A percentile compares a stretch with the other conserved stretches of the same genome.
Evolutionary conservation across 2,888 invertebrate genomes (phyloP).

Genomic region (Spisula subtruncata): DNA sequence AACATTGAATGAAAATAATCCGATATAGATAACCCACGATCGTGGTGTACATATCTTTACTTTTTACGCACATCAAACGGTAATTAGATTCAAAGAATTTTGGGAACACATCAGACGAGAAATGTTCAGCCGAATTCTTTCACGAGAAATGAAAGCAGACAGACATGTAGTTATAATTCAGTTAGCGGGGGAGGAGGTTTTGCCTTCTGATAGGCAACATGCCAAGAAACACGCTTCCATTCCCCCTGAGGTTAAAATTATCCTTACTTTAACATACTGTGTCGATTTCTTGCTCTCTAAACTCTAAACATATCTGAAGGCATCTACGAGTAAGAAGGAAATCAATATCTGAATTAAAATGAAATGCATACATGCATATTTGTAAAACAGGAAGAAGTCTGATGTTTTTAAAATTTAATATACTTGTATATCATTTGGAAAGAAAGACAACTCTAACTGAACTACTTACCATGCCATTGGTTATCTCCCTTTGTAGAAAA

Average conservation of each 20-base stretch:
- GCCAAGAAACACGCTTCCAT: neutral
- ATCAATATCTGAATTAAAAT: too few relatives aligned
- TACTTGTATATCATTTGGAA: neutral
- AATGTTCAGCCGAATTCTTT: neutral
- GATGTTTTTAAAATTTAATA: neutral
- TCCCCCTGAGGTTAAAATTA: neutral
- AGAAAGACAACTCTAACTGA: conserved; percentile 3
- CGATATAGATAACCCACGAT: too few relatives aligned
- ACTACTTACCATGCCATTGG: neutral
- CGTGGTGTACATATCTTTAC: neutral
- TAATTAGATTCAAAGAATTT: neutral
- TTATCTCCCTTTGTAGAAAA: neutral
- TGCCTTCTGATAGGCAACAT: neutral
- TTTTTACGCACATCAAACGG: too few relatives aligned
- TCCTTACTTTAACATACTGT: neutral
- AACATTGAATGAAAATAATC: too few relatives aligned
- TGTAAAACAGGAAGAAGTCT: neutral
- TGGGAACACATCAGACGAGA: neutral
- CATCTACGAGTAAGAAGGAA: too few relatives aligned
- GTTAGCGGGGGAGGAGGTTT: conserved; percentile 16
- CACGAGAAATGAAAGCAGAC: neutral
- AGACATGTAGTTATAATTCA: neutral
- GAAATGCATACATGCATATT: too few relatives aligned
- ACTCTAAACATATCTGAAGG: too few relatives aligned
- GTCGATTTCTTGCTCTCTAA: too few relatives aligned